Evolutionary conservation across 2,888 invertebrate species (phyloP).

Genomic region (Rhagophthalmus giganteus): DNA sequence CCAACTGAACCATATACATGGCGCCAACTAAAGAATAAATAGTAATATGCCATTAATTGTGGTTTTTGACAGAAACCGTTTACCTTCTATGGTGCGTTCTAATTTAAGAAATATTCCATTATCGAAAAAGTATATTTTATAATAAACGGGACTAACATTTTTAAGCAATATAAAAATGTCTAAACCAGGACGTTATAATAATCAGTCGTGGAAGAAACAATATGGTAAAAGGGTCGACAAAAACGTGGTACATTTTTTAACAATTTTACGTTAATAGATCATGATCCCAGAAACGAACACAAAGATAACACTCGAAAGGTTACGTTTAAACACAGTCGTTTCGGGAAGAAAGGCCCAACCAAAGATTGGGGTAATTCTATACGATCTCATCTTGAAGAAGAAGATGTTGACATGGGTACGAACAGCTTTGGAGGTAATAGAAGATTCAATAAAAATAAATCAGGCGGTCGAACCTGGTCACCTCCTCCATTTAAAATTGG

Average conservation of each 20-base stretch:
- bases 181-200: conserved; percentile 32
- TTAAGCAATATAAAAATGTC: conserved; percentile 17
- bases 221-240: conserved; percentile 24
- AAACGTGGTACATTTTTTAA: neutral
- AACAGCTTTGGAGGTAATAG: conserved; percentile 44
- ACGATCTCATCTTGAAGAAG: conserved; percentile 59
- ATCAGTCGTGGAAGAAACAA: conserved; percentile 32
- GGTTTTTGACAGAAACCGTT: no score
- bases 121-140: no score
- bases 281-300: conserved; percentile 8
- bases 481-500: conserved; percentile 50
- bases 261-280: no score
- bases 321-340: conserved; percentile 59
- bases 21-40: no score
- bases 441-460: conserved; percentile 14
- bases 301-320: conserved; percentile 55
- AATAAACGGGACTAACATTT: no score
- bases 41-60: no score
- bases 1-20: no score
- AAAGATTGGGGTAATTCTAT: conserved; percentile 35
- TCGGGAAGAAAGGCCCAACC: conserved; percentile 50
- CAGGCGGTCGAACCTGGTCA: conserved; percentile 5
- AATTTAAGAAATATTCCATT: no score
- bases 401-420: conserved; percentile 66
- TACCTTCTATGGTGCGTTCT: no score